These are phyloP conservation scores for Caenorhabditis sp. DNA, from an alignment of 2,888 invertebrate genomes.

Conservation along the genomic window DNA sequence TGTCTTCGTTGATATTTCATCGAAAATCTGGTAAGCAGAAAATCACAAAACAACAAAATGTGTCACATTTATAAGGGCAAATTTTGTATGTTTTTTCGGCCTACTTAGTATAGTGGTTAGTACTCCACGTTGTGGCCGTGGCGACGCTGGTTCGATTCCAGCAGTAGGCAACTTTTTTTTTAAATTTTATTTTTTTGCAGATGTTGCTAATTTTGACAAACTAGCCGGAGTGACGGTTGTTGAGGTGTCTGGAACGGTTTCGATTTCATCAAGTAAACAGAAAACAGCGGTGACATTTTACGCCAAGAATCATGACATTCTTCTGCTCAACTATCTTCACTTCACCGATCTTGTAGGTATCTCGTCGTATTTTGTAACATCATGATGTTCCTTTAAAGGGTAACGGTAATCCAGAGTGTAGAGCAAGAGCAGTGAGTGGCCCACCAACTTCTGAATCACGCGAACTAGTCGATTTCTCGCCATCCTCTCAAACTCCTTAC, in stretches of 20 bases:
- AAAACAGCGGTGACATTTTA: conserved; percentile 16
- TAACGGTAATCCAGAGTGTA: neutral
- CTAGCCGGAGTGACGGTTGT: conserved; percentile 13
- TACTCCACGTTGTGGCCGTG: conserved; percentile 70
- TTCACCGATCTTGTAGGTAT: conserved; percentile 1
- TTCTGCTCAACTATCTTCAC: neutral
- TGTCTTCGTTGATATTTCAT: conserved; percentile 12
- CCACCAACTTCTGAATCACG: conserved; percentile 11
- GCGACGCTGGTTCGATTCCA: conserved; percentile 69
- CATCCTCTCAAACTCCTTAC: neutral
- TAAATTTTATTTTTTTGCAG: conserved; percentile 12
- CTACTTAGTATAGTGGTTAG: conserved; percentile 69
- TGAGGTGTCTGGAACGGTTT: neutral
- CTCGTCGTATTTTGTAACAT: neutral
- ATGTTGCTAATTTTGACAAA: conserved; percentile 6
- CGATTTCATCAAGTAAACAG: neutral
- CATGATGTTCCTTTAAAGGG: neutral
- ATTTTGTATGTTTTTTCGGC: conserved; percentile 15
- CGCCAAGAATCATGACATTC: neutral
- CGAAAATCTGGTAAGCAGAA: neutral
- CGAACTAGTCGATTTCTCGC: conserved; percentile 12
- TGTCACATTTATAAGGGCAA: neutral
- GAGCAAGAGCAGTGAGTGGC: conserved; percentile 9
- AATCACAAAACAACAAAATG: too few species aligned
- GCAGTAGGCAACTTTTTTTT: conserved; percentile 57